Percentiles rank a stretch among this genome's conserved stretches.
phyloP scores from a whole-genome alignment of 2,797 vertebrate species.

The Fratercula arctica region DNA sequence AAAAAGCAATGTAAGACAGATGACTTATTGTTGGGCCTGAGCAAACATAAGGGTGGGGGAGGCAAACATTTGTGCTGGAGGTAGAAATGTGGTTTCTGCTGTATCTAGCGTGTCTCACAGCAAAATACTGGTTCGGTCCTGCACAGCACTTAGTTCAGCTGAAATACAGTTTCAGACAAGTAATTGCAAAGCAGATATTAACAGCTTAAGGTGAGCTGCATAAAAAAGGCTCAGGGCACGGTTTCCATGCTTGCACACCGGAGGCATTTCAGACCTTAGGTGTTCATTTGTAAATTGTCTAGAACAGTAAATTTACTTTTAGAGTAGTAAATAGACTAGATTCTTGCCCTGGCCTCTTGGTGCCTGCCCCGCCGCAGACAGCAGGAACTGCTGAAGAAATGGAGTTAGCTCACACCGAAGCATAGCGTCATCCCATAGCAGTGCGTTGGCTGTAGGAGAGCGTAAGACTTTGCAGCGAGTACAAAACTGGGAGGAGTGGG shows the following conservation, averaged over 20 bases:
- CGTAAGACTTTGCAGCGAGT: neutral
- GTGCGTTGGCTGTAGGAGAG: rapidly evolving
- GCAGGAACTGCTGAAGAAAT: neutral
- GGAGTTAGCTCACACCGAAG: neutral
- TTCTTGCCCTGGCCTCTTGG: neutral
- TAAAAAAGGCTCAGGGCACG: neutral
- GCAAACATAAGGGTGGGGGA: neutral
- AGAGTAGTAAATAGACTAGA: neutral
- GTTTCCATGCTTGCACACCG: neutral
- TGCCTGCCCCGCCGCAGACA: neutral
- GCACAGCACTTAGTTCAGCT: neutral
- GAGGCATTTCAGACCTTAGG: neutral
- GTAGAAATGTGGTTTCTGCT: neutral
- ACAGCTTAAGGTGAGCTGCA: neutral
- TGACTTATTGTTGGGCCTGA: neutral
- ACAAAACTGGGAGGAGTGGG: neutral
- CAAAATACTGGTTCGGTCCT: neutral
- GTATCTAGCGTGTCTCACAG: neutral
- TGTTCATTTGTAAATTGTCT: neutral
- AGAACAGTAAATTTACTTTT: neutral
- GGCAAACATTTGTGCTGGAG: neutral
- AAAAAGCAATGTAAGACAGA: neutral
- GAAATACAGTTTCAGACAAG: neutral
- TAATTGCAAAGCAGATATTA: neutral
- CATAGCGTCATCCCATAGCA: rapidly evolving